Base-by-base conservation (phyloP, 2,888 invertebrate species). In the Dynastes hyllus region DNA sequence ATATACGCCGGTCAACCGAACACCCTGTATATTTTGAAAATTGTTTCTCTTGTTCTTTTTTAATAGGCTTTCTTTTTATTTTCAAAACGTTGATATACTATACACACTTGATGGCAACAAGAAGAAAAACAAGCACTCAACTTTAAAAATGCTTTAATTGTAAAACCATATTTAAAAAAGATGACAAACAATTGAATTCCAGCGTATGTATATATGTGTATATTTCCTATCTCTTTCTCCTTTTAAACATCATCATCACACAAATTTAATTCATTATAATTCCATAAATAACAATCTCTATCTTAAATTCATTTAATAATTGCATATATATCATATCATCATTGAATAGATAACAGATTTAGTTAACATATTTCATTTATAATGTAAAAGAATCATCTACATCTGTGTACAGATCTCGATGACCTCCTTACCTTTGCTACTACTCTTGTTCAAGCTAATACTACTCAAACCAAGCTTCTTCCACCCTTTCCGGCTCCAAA, bases 401-500 rank as follows among this genome's bases (percentile, higher is more conserved):
- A 53, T 53, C 53, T 53, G 61, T 3, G 22, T 29, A 27, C 29
- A 27, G 22, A 27, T 27, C 27, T 22, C 61, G 22, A 27, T 11
- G 61, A 27, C 29, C 11, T 61, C 29, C 93, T 93, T 89, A 94
- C 94, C 94, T 85, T 85, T 87, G 16, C 16, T 53, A 53, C 53
- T 53, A 76, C 92, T 92, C 87, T 94, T 94, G 86, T 93, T 93
- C 86, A 92, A 92, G 86, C 93, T 93, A 84, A 92, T 93, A 76
- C 93, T 93, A 85, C 93, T 93, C 78, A 95, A 93, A 40, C 94
- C 94, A 83, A 95, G 90, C 87, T 95, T 95, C 86, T 93, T 94
- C 95, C 95, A 95, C 1, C 94, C 92, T 86, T 94, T 95, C 88
- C 94, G 92, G 84, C 92, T 93, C 94, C 94, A 94, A 88, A 94